Evolutionary conservation across 2,888 invertebrate species (phyloP), one percentile per base, ranked within the genome.

Genomic region (Blastobasis adustella): DNA sequence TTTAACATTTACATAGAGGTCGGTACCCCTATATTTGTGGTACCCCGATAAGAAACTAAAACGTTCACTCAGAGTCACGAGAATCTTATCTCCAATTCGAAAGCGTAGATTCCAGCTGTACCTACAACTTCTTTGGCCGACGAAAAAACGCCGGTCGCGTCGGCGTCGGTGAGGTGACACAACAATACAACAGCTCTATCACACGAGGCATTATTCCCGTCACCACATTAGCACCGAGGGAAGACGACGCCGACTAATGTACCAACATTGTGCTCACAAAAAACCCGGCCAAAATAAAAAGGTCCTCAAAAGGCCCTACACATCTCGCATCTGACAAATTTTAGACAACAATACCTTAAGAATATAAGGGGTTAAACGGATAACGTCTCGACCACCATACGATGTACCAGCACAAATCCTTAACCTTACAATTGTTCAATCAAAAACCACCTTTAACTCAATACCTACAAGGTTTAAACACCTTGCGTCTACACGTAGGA

Each of bases 291-390:
- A 23, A 62, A 65, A 57, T 59, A 65, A 67, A 68, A 62, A 59
- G 58, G 58, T 49, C 45, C 54, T 54, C 60, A 56, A 65, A 64
- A 63, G 60, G 66, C 72, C 74, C 75, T 61, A 76, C 76, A 75
- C 80, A 77, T 77, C 76, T 73, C 74, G 67, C 77, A 79, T 82
- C 86, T 85, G 87, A 87, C 87, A 86, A 87, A 86, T 86, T 86
- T 80, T 64, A 63, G 69, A 79, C 79, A 83, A 85, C 86, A 86
- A 86, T 79, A 69, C 69, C 58, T 53, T 66, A 65, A 64, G 62
- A 75, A 73, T 78, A 78, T 73, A 76, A 81, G 81, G 82, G 84
- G 84, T 82, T 83, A 82, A 84, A 83, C 75, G 79, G 75, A 79
- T 74, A 76, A 75, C 66, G 70, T 66, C 61, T 63, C 46, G 5